A percentile compares a stretch with the other conserved stretches of the same genome.
Conservation (phyloP, 2,797 vertebrate genomes). For the Hippopotamyrus pictus region DNA sequence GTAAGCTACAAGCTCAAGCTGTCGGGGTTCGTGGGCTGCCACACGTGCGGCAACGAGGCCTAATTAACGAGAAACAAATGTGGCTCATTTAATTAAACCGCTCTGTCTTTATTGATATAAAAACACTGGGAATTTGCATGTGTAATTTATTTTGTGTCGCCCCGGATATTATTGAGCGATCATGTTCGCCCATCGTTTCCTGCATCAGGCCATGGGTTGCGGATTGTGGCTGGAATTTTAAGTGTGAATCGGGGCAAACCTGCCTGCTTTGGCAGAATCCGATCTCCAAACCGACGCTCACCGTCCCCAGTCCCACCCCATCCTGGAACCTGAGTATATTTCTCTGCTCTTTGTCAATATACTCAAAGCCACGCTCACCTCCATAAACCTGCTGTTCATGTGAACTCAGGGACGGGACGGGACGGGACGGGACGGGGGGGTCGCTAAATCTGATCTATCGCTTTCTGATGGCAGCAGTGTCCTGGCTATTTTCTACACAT, state of each 20-base stretch:
- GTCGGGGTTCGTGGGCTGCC: not conserved
- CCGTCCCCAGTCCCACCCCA: not conserved
- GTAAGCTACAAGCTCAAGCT: slow-evolving; percentile 9
- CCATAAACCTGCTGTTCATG: slow-evolving; percentile 17
- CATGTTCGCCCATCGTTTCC: not conserved
- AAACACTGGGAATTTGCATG: not conserved
- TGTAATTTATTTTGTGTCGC: not conserved
- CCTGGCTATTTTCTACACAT: slow-evolving; percentile 27
- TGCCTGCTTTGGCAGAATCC: not conserved
- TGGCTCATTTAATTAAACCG: not conserved
- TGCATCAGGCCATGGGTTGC: not conserved
- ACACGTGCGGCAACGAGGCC: not conserved
- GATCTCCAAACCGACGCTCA: not conserved
- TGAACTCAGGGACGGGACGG: not conserved
- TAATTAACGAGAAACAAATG: slow-evolving; percentile 19
- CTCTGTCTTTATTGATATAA: slow-evolving; percentile 19
- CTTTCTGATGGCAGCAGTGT: not conserved
- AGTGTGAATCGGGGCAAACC: not conserved
- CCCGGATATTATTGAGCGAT: not conserved
- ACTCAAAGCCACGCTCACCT: not conserved
- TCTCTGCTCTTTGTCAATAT: not conserved
- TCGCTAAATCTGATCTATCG: slow-evolving; percentile 20
- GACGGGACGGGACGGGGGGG: not conserved
- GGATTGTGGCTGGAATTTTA: not conserved
- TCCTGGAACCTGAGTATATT: not conserved